These are phyloP conservation scores for Ellobius talpinus DNA, from an alignment of 2,113 vertebrate genomes.

Conservation along the genomic window DNA sequence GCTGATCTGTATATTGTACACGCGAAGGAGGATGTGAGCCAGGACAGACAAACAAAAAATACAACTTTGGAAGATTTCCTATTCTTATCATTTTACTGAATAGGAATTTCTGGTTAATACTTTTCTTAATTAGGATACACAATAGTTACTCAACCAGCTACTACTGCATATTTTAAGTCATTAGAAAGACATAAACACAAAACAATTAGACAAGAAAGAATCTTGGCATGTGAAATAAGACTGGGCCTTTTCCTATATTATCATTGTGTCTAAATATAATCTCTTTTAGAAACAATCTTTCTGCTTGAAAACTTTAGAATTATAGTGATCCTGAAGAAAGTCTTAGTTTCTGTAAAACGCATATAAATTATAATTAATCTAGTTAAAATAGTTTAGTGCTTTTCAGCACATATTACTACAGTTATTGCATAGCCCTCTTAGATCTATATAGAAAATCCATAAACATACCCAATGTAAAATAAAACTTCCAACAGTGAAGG, in stretches of 20 bases:
- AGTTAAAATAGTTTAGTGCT: slow-evolving; percentile 87
- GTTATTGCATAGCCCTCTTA: slow-evolving; percentile 90
- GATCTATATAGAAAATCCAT: slow-evolving; percentile 82
- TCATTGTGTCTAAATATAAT: slow-evolving; percentile 85
- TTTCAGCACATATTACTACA: slow-evolving; percentile 85
- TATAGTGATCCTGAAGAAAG: slow-evolving; percentile 83
- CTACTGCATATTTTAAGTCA: slow-evolving; percentile 86
- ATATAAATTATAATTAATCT: slow-evolving; percentile 87
- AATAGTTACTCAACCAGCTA: slow-evolving; percentile 82
- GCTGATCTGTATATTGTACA: slow-evolving; percentile 85
- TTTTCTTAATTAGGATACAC: slow-evolving; percentile 83
- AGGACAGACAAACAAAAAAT: slow-evolving; percentile 85
- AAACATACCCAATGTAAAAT: slow-evolving; percentile 83
- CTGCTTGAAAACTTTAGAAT: slow-evolving; percentile 86
- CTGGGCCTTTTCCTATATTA: slow-evolving; percentile 82
- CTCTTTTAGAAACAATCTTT: slow-evolving; percentile 85
- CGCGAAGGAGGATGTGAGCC: slow-evolving; percentile 87
- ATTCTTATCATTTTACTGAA: slow-evolving; percentile 79
- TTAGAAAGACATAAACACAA: slow-evolving; percentile 85
- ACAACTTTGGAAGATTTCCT: slow-evolving; percentile 80
- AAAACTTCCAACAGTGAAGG: slow-evolving; percentile 84
- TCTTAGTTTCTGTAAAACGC: slow-evolving; percentile 84
- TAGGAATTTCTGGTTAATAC: slow-evolving; percentile 75
- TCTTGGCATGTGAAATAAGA: slow-evolving; percentile 84
- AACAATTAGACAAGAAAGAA: slow-evolving; percentile 86